These are phyloP conservation scores for Urocitellus parryii DNA, from an alignment of 2,113 vertebrate species.

Conservation along the genomic window DNA sequence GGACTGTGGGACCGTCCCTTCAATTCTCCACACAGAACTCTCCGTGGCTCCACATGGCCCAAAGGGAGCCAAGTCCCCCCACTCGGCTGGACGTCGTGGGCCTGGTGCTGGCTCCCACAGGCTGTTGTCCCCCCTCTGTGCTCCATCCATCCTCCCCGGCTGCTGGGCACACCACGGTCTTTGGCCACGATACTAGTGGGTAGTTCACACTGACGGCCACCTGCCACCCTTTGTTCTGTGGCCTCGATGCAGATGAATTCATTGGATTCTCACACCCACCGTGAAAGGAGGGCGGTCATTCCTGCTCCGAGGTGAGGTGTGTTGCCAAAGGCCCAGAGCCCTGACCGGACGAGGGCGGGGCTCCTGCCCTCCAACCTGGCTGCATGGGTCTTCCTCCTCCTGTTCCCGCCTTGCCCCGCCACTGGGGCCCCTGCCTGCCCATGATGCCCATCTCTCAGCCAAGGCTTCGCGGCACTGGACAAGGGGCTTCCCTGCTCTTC, in stretches of 20 bases:
- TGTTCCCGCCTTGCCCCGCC: fast-evolving
- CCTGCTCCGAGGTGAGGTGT: too few relatives aligned
- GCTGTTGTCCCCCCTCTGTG: not conserved
- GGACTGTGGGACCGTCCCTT: not conserved
- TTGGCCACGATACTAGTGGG: not conserved
- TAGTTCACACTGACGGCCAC: not conserved
- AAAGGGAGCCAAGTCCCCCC: not conserved
- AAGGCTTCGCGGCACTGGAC: not conserved
- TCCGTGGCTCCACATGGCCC: not conserved
- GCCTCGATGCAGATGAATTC: not conserved
- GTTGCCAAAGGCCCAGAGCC: not conserved
- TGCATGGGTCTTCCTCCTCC: not conserved
- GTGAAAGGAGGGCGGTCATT: not conserved
- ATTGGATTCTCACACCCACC: not conserved
- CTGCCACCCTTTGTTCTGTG: not conserved
- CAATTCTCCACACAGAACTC: not conserved
- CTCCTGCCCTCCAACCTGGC: not conserved
- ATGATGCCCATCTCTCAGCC: not conserved
- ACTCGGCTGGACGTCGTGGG: not conserved
- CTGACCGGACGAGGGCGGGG: not conserved
- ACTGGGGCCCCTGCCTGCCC: not conserved
- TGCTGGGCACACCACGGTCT: not conserved
- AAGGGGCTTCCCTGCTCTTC: not conserved
- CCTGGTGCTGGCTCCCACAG: not conserved
- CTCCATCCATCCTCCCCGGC: fast-evolving